Evolutionary conservation across 2,113 vertebrate genomes (phyloP).

Genomic region (Gallinago jamesoni): DNA sequence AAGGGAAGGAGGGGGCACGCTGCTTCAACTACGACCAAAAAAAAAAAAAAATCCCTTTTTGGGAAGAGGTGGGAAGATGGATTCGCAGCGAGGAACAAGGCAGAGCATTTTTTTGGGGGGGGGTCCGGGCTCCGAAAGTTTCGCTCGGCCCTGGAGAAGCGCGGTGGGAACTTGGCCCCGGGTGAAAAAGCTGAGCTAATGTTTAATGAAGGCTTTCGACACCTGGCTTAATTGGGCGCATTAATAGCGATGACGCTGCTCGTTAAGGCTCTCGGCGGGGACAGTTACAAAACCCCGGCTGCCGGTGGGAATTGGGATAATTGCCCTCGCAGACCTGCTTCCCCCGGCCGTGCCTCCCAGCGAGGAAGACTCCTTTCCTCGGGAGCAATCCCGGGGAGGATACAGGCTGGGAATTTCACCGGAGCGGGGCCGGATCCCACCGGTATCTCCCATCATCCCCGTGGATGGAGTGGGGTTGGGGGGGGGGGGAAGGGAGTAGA

Average conservation of each 20-base stretch:
- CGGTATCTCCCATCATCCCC: fast-evolving
- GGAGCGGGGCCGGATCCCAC: not conserved
- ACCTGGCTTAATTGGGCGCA: not conserved
- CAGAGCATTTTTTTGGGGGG: not conserved
- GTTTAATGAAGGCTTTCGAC: conserved; percentile 54
- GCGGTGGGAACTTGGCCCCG: not conserved
- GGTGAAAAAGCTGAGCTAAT: conserved; percentile 37
- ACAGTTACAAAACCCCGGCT: conserved; percentile 11
- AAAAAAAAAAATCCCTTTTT: not conserved
- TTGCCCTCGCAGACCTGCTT: not conserved
- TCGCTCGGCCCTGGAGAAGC: not conserved
- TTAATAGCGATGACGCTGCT: not conserved
- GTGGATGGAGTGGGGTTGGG: not conserved
- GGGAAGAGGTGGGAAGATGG: not conserved
- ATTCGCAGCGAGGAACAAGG: not conserved
- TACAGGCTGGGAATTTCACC: not conserved
- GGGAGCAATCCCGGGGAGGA: not conserved
- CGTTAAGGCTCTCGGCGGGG: conserved; percentile 18
- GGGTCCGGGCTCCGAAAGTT: not conserved
- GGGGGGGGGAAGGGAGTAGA: not conserved
- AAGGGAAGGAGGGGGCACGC: no score
- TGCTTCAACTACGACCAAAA: not conserved
- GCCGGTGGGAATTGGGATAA: not conserved
- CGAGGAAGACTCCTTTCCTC: not conserved
- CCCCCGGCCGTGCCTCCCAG: not conserved